These are phyloP conservation scores for Falcunculus frontatus DNA, from an alignment of 2,113 vertebrate species.

Conservation along the genomic window DNA sequence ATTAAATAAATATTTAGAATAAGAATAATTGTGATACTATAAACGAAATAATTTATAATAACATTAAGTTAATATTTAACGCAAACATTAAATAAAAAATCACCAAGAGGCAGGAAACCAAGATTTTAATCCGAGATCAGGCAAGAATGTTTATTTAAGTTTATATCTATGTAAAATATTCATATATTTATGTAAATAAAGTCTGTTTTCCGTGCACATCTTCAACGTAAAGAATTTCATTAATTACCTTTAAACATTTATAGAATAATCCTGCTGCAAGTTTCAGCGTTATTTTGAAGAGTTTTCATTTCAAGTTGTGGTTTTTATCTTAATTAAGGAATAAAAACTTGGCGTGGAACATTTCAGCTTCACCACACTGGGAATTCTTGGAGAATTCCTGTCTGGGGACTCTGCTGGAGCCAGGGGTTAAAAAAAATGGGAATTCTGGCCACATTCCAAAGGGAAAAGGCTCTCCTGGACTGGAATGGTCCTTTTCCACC, in stretches of 20 bases:
- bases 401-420: neutral
- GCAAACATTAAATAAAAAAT: neutral
- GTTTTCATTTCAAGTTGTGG: neutral
- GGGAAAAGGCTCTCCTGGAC: neutral
- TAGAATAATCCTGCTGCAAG: neutral
- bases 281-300: neutral
- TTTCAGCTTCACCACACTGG: neutral
- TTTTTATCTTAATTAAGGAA: neutral
- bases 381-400: neutral
- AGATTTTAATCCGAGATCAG: neutral
- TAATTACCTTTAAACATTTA: neutral
- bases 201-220: neutral
- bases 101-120: neutral
- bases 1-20: neutral
- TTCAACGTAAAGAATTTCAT: neutral
- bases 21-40: too few species aligned
- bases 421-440: neutral
- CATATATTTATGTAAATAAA: neutral
- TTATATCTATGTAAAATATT: neutral
- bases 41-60: neutral
- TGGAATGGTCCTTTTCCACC: neutral
- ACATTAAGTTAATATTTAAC: too few species aligned
- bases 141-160: neutral
- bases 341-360: neutral
- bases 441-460: neutral